Evolutionary conservation across 2,797 vertebrate species (phyloP), one percentile per base, ranked within the genome.

Genomic region (Cirrhinus mrigala): DNA sequence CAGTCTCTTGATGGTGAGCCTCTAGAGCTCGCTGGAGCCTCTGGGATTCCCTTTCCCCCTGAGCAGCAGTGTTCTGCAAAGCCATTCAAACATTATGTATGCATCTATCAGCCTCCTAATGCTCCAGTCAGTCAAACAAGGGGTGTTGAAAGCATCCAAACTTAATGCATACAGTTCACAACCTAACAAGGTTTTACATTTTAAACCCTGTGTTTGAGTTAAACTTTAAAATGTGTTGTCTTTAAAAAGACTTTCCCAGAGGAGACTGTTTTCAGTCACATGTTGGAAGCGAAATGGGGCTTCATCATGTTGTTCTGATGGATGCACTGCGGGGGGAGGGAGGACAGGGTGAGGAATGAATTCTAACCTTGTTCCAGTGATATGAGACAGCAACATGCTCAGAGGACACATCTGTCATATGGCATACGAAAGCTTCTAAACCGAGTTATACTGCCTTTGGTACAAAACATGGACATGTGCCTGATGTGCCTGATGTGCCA

Each of bases 331-430:
- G 2, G 69, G 78, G 68, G 69, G 56, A 77, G 15, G 84, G 69
- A 80, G 29, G 84, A 74, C 68, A 80, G 78, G 79, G 77, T 44
- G 77, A 85, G 29, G 68, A 74, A 80, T 80, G 69, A 44, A 80
- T 80, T 46, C 69, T 85, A 85, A 85, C 84, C 69, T 85, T 79
- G 69, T 85, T 85, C 77, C 56, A 80, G 68, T 54, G 77, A 85
- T 85, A 85, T 85, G 76, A 85, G 84, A 66, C 68, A 40, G 52
- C 78, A 84, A 75, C 69, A 80, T 52, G 56, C 56, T 80, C 77
- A 64, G 69, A 85, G 77, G 77, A 85, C 69, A 74, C 77, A 85
- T 80, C 84, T 85, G 84, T 80, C 84, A 80, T 74, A 54, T 74
- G 69, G 77, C 29, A 74, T 71, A 74, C 56, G 56, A 64, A 80